Base-by-base conservation (phyloP, 2,888 invertebrate species). In the Apodemia duryi region DNA sequence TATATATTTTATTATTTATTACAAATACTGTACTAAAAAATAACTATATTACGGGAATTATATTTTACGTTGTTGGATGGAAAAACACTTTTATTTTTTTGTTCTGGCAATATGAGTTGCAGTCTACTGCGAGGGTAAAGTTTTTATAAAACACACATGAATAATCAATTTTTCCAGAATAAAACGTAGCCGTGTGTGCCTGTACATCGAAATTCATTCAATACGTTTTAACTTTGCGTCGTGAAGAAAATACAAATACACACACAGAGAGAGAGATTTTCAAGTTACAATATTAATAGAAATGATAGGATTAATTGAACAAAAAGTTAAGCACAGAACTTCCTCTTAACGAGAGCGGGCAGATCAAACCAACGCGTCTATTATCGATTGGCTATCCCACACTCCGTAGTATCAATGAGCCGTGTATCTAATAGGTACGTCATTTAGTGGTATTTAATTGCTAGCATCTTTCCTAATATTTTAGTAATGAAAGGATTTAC, bases 341-440 rank as follows among this genome's bases (percentile, higher is more conserved):
- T 57, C 57, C 35, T 11, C 57, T 57, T 57, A 57, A 57, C 32
- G 11, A 28, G 65, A 62, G 67, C 85, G 82, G 87, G 70, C 71
- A 75, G 76, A 80, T 84, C 83, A 83, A 86, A 79, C 79, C 73
- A 74, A 71, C 68, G 68, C 71, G 69, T 71, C 79, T 74, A 88
- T 90, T 89, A 90, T 72, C 84, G 74, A 90, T 90, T 90, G 87
- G 89, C 83, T 83, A 83, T 79, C 81, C 84, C 75, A 72, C 70
- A 73, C 73, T 74, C 73, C 70, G 67, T 67, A 68, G 69, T 73
- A 74, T 75, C 71, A 68, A 75, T 69, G 70, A 66, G 75, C 74
- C 75, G 57, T 54, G 32, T 57, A 32, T 35, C 57, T 57, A 57
- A 73, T 21, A 21, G 21, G 21, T 75, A 77, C 77, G 74, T 77